A percentile compares a stretch with the other conserved stretches of the same genome.
These are phyloP conservation scores for Peromyscus eremicus DNA, from an alignment of 2,797 vertebrate genomes.

Conservation along the genomic window DNA sequence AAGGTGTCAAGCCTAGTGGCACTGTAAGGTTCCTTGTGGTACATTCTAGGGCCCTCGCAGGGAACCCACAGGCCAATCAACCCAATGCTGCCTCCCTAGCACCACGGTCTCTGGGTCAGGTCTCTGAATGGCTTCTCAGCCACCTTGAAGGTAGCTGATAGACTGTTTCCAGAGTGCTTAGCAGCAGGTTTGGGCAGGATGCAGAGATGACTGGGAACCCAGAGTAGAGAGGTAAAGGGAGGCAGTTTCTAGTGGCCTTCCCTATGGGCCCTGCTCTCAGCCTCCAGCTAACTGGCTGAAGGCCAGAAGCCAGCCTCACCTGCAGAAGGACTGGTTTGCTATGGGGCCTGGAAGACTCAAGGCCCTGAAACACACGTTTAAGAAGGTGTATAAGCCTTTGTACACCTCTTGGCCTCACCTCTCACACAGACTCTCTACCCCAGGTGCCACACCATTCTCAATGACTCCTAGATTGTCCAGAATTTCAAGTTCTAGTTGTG, in stretches of 20 bases:
- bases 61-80: neutral
- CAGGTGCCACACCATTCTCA: neutral
- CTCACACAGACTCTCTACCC: fast-evolving
- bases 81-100: neutral
- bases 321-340: neutral
- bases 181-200: neutral
- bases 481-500: neutral
- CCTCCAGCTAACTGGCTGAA: neutral
- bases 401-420: neutral
- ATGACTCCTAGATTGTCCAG: neutral
- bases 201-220: neutral
- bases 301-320: neutral
- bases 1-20: neutral
- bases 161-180: neutral
- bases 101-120: neutral
- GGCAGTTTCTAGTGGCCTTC: neutral
- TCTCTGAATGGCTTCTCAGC: neutral
- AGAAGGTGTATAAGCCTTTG: neutral
- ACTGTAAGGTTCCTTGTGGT: neutral
- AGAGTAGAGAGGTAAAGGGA: neutral
- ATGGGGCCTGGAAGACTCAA: neutral
- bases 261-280: neutral
- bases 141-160: neutral
- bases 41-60: neutral
- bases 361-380: neutral